Base-by-base conservation (phyloP, 2,888 invertebrate genomes). In the Megaustenia siamemsis region DNA sequence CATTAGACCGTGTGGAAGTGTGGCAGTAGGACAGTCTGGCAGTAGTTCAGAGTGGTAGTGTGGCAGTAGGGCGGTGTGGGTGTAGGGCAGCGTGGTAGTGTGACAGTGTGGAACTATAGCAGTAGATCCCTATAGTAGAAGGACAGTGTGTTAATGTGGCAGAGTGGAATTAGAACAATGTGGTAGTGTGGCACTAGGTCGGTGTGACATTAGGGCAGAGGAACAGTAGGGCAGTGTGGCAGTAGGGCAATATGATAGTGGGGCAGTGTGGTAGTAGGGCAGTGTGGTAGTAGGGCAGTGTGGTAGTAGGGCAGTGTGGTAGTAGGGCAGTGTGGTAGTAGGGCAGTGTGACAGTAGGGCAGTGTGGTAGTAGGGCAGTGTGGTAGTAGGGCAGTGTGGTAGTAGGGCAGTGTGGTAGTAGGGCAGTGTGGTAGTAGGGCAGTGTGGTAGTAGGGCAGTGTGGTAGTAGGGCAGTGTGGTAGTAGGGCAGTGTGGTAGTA, bases 261-360 rank as follows among this genome's bases (percentile, higher is more conserved):
- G 10, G 66, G 32, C 66, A 66, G 8, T 66, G n/a, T 66, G 32
- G 66, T 10, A 32, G 66, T 66, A n/a, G 8, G 32, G n/a, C 32
- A 32, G 32, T 32, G 24, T 66, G 28, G 8, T 66, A 28, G 66
- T 66, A 32, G 10, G 66, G n/a, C 28, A 66, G 66, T 66, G n/a
- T 66, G 32, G 66, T 24, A 32, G 66, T 66, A n/a, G 8, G 32
- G n/a, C 32, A 28, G 32, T 66, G n/a, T 66, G 66, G 66, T 18
- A 49, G 49, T 49, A 66, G 10, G 66, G 66, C 28, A 66, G 66
- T 66, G 66, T 66, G 32, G n/a, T 24, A 32, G 66, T 66, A n/a
- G 8, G 32, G 66, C n/a, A n/a, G n/a, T n/a, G n/a, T n/a, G n/a
- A n/a, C n/a, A n/a, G n/a, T n/a, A n/a, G n/a, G n/a, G n/a, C 32